These are phyloP conservation scores for Canis aureus DNA, from an alignment of 2,113 vertebrate species.

Conservation along the genomic window DNA sequence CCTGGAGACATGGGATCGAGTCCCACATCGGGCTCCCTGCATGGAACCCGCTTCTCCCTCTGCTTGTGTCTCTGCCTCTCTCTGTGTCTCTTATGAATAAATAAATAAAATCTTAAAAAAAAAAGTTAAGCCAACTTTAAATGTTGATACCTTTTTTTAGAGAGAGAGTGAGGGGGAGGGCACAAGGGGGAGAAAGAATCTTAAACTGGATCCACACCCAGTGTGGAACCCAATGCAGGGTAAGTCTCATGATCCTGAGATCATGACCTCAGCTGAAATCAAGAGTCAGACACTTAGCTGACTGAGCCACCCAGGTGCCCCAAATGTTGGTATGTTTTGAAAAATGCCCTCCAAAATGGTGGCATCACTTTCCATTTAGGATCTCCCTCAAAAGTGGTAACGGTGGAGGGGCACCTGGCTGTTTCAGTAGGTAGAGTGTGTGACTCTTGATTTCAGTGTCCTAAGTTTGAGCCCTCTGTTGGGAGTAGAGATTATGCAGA, in stretches of 20 bases:
- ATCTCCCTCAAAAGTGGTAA: neutral
- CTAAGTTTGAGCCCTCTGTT: neutral
- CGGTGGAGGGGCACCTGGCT: too few species aligned
- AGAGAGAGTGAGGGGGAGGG: neutral
- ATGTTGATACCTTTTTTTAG: neutral
- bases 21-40: too few species aligned
- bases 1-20: too few species aligned
- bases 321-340: neutral
- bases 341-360: neutral
- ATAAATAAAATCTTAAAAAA: too few species aligned
- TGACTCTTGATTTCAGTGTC: neutral
- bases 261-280: neutral
- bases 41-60: too few species aligned
- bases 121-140: neutral
- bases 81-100: too few species aligned
- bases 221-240: neutral
- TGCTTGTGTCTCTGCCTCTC: too few species aligned
- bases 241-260: neutral
- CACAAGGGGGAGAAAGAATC: neutral
- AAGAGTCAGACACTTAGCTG: neutral
- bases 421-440: neutral
- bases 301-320: neutral
- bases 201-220: neutral
- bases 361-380: neutral
- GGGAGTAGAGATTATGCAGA: neutral